Evolutionary conservation across 2,797 vertebrate genomes (phyloP).

Genomic region (Ctenopoma kingsleyae): DNA sequence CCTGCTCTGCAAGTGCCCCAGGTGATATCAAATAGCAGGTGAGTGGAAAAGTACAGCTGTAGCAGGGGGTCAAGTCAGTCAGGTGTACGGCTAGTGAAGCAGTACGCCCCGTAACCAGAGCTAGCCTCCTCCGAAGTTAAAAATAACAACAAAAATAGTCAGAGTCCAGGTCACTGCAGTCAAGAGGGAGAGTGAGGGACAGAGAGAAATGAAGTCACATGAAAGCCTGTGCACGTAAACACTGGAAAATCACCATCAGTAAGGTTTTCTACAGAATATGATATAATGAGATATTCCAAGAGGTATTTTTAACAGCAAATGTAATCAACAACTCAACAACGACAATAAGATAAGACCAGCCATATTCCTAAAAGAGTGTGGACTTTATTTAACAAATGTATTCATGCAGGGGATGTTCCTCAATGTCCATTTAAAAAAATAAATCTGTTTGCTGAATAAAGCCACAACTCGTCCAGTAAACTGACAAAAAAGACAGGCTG

Average conservation of each 20-base stretch:
- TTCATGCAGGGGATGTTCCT: conserved; percentile 2
- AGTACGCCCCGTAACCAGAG: conserved; percentile 77
- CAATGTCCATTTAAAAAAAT: not conserved
- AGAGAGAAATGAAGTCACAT: conserved; percentile 19
- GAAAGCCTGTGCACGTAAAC: conserved; percentile 38
- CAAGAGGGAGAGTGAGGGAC: conserved; percentile 6
- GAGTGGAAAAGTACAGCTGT: conserved; percentile 76
- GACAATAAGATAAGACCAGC: not conserved
- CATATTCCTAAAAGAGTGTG: not conserved
- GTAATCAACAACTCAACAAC: not conserved
- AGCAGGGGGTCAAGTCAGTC: conserved; percentile 50
- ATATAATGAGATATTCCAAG: not conserved
- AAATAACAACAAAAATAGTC: conserved; percentile 79
- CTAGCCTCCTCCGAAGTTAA: conserved; percentile 72
- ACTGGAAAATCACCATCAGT: conserved; percentile 12
- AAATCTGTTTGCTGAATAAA: conserved; percentile 1
- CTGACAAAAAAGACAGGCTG: not conserved
- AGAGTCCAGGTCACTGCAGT: conserved; percentile 45
- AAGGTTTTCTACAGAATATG: conserved; percentile 1
- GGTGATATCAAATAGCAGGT: conserved; percentile 61
- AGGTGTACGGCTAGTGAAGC: conserved; percentile 47
- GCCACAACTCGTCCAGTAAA: not conserved
- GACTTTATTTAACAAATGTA: not conserved
- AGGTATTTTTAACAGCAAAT: not conserved
- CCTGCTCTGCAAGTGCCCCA: conserved; percentile 23